Evolutionary conservation across 1,140 invertebrate genomes (phyloP), one percentile per base, ranked within the genome.

Genomic region (Anastatus disparis): DNA sequence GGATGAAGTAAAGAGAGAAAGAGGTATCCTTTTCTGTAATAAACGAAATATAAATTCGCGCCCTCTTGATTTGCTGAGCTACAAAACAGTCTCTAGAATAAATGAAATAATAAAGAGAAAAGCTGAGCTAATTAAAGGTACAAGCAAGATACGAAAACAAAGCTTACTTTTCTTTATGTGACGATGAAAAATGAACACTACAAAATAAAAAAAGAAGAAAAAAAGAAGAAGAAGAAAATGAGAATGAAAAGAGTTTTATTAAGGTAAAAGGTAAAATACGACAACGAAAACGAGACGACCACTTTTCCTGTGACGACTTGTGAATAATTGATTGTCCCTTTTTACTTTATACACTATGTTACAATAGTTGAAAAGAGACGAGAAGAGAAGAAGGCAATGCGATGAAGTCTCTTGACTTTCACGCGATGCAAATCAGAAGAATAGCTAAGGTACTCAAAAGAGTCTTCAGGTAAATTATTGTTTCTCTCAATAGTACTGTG

Each of bases 101-200:
- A n/a, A 40, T 42, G 58, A 53, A 26, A 62, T 52, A 69, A 20
- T 40, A 46, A 20, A 38, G n/a, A 46, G 53, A 44, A 15, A 58
- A 66, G 40, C 53, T 44, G 61, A 67, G 52, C 66, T 59, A 70
- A 69, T 74, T 75, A 68, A 71, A 68, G 70, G 46, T 66, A n/a
- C n/a, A n/a, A 38, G 74, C 42, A 27, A 31, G 22, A 75, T 66
- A 56, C 24, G n/a, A 53, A 53, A 52, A 64, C 62, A 64, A 64
- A 64, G 31, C 58, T 13, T n/a, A n/a, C n/a, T n/a, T n/a, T n/a
- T n/a, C n/a, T n/a, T n/a, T n/a, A n/a, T n/a, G 9, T 6, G 26
- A 15, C 15, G 10, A 24, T n/a, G 29, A 24, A 31, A 38, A 13
- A 35, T 35, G 31, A 35, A 35, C 31, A 35, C n/a, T n/a, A n/a